Evolutionary conservation across 35 echinoderm and acorn worm species (phyloP), one percentile per base, ranked within the genome.

Genomic region (Nesometra sesokonis): DNA sequence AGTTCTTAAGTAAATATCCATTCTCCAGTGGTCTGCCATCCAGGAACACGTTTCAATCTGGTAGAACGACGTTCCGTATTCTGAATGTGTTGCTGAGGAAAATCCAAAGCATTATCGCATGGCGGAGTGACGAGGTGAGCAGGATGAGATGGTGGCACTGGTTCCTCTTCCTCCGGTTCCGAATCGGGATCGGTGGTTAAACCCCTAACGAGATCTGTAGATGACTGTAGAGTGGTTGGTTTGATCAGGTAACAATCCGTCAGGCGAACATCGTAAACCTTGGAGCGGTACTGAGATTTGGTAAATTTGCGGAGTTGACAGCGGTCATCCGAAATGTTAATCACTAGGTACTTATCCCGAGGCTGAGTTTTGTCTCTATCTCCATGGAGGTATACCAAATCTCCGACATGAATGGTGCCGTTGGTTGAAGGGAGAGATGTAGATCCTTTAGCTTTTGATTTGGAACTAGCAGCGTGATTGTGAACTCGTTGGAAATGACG

Each of bases 231-330:
- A 27, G 81, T 23, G 0, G 81, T 83, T 35, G 81, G 81, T 39
- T 83, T 8, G 4, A 39, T 30, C 37, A 11, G 33, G 35, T 39
- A 83, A 30, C 81, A 83, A 39, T 39, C 81, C 30, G 35, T 13
- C 34, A 83, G 17, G 11, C 35, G 34, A 27, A 83, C 81, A 38
- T 83, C 81, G 81, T 83, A 83, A 38, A 23, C 11, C 81, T 83
- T 83, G 34, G 81, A 83, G 35, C 81, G 36, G n/a, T 38, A 83
- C 37, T 83, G 81, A 27, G 81, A 83, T 29, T 83, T 83, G 0
- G 81, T 83, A 38, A 83, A 83, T 83, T 37, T 83, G 4, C 81
- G 81, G 27, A 83, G 32, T 83, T 39, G 15, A n/a, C 81, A 39
- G n/a, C 81, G 33, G 81, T 83, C 36, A 39, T 83, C 81, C 9